A percentile compares a stretch with the other conserved stretches of the same genome.
Evolutionary conservation across 2,888 invertebrate species (phyloP).

Genomic region (Xanthia icteritia): DNA sequence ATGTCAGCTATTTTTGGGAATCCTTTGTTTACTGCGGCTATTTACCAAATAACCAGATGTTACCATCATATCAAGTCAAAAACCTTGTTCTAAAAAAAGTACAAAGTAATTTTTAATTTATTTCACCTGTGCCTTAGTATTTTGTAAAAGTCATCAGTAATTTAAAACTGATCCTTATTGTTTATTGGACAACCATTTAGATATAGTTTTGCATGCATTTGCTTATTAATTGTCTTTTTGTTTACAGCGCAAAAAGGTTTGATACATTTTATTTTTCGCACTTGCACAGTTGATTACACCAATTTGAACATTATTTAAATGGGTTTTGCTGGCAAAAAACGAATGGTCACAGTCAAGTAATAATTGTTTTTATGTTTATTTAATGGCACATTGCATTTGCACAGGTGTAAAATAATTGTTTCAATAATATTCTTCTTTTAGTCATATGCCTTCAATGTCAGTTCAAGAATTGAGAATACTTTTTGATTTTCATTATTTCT

Average conservation of each 20-base stretch:
- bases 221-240: slow-evolving; percentile 69
- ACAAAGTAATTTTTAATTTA: not conserved
- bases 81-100: slow-evolving; percentile 3
- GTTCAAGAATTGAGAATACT: not conserved
- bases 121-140: not conserved
- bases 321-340: not conserved
- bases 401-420: slow-evolving; percentile 47
- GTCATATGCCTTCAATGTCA: not conserved
- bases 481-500: not conserved
- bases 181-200: not conserved
- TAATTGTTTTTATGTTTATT: slow-evolving; percentile 24
- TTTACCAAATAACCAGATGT: slow-evolving; percentile 57
- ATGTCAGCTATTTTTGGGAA: slow-evolving; percentile 75
- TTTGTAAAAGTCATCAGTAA: not conserved
- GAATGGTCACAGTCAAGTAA: not conserved
- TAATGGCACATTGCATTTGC: slow-evolving; percentile 45
- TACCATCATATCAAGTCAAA: slow-evolving; percentile 46
- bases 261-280: slow-evolving; percentile 63
- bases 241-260: slow-evolving; percentile 89
- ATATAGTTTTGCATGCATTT: slow-evolving; percentile 56
- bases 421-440: not conserved
- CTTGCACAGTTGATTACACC: slow-evolving; percentile 53
- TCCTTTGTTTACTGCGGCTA: slow-evolving; percentile 72
- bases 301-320: not conserved
- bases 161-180: not conserved